Base-by-base conservation (phyloP, 2,888 invertebrate genomes). In the Eupithecia abbreviata region DNA sequence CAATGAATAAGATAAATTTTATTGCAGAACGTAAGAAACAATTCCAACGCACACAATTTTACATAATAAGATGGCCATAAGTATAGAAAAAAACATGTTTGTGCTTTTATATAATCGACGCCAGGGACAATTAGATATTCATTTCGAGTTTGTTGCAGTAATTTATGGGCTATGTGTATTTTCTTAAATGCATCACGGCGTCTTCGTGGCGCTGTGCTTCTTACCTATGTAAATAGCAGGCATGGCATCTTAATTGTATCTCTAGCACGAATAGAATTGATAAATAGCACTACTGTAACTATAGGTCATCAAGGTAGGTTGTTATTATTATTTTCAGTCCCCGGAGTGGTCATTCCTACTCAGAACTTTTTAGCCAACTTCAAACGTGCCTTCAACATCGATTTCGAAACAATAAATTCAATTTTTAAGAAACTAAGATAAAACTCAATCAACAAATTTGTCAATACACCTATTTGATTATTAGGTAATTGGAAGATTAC, bases 91-190 rank as follows among this genome's bases (percentile, higher is more conserved):
- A 85, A 85, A 84, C 84, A 85, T 82, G 82, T 85, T 82, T 79
- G 81, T 84, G 73, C 75, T 73, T 74, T 85, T 83, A 83, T 80
- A 74, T 82, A 85, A 84, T 78, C 79, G 82, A 82, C 82, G 83
- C 82, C 82, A 83, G 78, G 73, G 69, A 65, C 72, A 82, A 84
- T 85, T 87, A 85, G 76, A 81, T 83, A 89, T 89, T 86, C 87
- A 84, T 82, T 78, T 80, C 76, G 81, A 83, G 84, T 84, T 81
- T 83, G 82, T 85, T 77, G 70, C 79, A 76, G 81, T 79, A 78
- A 83, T 86, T 84, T 82, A 87, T 86, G 81, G 81, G 78, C 71
- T 68, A 68, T 68, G 67, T 45, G 67, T 68, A 66, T 66, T 66
- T 66, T 66, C 41, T 42, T 66, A 66, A 15, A 66, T 42, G 42